phyloP scores from a whole-genome alignment of 2,113 vertebrate species.

The Ardeotis arabs region DNA sequence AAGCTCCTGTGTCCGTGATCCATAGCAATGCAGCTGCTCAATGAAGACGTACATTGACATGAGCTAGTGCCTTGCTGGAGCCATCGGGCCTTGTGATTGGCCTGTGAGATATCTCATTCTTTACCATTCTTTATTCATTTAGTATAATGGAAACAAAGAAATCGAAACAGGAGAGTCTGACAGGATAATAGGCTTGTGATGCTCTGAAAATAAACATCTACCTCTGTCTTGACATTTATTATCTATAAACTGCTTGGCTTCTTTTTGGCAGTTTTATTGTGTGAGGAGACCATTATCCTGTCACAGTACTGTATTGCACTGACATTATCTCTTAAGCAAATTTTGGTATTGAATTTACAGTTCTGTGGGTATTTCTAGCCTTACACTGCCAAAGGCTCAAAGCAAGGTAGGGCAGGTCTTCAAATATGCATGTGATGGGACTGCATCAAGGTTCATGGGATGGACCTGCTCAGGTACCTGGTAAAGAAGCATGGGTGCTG shows the following conservation, averaged over 20 bases:
- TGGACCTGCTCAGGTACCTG: not conserved
- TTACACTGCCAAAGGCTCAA: not conserved
- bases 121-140: conserved; percentile 29
- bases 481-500: not conserved
- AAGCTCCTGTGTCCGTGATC: not conserved
- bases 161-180: conserved; percentile 6
- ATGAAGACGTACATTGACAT: rapidly evolving
- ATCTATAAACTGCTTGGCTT: conserved; percentile 44
- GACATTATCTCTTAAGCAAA: conserved; percentile 57
- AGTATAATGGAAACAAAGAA: conserved; percentile 41
- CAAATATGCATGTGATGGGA: not conserved
- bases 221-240: conserved; percentile 29
- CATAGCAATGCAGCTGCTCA: not conserved
- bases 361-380: not conserved
- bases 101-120: not conserved
- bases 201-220: conserved; percentile 52
- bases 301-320: not conserved
- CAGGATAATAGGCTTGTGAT: conserved; percentile 46
- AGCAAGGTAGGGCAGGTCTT: not conserved
- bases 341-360: conserved; percentile 38
- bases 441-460: not conserved
- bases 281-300: conserved; percentile 53
- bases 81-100: not conserved
- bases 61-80: not conserved
- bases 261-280: conserved; percentile 59